Percentiles rank a stretch among this genome's conserved stretches.
phyloP scores from a whole-genome alignment of 1,140 invertebrate species.

The Nephotettix cincticeps region DNA sequence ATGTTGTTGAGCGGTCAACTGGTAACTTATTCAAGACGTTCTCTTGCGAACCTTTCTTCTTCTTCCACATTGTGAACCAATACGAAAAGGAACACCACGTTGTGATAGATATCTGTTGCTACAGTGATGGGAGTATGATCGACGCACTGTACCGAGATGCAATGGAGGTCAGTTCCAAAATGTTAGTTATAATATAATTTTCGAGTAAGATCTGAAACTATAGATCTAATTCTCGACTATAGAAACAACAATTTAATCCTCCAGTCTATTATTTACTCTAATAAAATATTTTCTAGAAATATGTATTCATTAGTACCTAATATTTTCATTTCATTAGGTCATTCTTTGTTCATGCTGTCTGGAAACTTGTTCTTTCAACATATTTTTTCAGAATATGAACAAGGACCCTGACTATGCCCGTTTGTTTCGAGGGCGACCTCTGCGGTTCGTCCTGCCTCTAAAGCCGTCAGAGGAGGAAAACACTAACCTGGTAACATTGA shows the following conservation, averaged over 20 bases:
- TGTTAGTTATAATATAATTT: not conserved
- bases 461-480: not conserved
- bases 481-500: constrained; percentile 35
- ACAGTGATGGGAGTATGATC: constrained; percentile 76
- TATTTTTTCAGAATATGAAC: constrained; percentile 70
- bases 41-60: constrained; percentile 75
- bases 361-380: no score
- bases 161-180: constrained; percentile 60
- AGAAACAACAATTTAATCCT: no score
- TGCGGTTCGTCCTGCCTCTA: constrained; percentile 69
- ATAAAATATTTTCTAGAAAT: no score
- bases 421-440: constrained; percentile 73
- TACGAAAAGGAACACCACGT: constrained; percentile 71
- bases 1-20: constrained; percentile 63
- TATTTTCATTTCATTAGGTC: no score
- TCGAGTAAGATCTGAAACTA: no score
- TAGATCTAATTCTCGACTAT: no score
- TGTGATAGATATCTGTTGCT: constrained; percentile 78
- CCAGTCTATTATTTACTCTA: no score
- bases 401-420: constrained; percentile 74
- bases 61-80: constrained; percentile 86
- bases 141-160: constrained; percentile 82
- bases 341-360: no score
- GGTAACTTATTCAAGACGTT: constrained; percentile 60
- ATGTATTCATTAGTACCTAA: not conserved